A percentile compares a stretch with the other conserved stretches of the same genome.
Conservation (phyloP, 2,113 vertebrate genomes). For the Nyctibius bracteatus region DNA sequence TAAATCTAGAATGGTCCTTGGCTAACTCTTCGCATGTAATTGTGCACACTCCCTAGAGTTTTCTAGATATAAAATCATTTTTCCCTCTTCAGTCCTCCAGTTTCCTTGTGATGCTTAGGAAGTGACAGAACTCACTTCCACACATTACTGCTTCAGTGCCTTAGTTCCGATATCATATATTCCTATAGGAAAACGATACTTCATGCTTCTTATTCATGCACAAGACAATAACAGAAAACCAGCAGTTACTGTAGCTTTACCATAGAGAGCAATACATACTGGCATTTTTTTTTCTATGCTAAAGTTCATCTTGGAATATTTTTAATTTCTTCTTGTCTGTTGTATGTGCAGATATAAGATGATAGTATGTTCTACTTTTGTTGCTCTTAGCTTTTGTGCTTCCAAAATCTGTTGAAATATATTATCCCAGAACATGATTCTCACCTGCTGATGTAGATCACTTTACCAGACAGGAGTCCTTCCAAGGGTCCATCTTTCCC, state of each 20-base stretch:
- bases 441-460: not conserved
- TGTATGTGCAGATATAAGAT: not conserved
- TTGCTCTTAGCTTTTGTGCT: not conserved
- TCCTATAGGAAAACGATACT: not conserved
- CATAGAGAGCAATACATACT: not conserved
- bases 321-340: not conserved
- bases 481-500: not conserved
- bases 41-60: not conserved
- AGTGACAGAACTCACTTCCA: not conserved
- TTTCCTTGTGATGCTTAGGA: not conserved
- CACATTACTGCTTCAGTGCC: not conserved
- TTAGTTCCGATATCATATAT: not conserved
- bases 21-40: not conserved
- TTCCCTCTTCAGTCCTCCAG: not conserved
- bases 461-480: not conserved
- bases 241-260: not conserved
- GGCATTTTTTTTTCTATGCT: fast-evolving
- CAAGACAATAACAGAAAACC: not conserved
- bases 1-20: not conserved
- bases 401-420: not conserved
- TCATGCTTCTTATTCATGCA: not conserved
- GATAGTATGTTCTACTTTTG: not conserved
- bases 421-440: not conserved
- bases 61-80: not conserved
- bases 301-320: not conserved